Evolutionary conservation across 1,140 invertebrate genomes (phyloP).

Genomic region (Drosophila subpulchrella): DNA sequence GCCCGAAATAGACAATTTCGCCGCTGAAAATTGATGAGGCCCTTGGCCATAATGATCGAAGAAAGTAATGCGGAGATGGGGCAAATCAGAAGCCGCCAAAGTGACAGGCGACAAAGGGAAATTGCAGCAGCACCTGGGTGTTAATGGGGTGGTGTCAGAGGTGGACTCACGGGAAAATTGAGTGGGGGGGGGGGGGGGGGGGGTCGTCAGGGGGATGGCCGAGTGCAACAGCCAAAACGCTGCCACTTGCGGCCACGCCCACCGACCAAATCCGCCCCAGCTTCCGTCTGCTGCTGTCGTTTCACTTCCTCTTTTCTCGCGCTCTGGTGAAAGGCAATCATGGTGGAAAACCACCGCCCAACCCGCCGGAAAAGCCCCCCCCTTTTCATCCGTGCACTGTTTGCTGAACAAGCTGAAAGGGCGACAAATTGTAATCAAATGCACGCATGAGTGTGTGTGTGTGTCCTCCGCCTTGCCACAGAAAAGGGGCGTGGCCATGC

Average conservation of each 20-base stretch:
- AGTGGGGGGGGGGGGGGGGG: background rate
- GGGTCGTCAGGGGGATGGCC: background rate
- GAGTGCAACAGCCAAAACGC: constrained; percentile 12
- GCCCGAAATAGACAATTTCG: background rate
- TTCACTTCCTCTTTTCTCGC: constrained; percentile 21
- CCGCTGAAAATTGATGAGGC: constrained; percentile 4
- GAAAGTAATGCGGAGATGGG: constrained; percentile 7
- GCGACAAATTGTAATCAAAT: constrained; percentile 73
- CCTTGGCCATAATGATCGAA: constrained; percentile 20
- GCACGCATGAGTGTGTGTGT: constrained; percentile 38
- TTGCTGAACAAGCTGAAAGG: constrained; percentile 51
- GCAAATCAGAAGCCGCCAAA: constrained; percentile 12
- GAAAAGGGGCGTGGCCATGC: constrained; percentile 45
- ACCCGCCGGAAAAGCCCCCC: background rate
- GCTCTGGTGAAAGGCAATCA: constrained; percentile 60
- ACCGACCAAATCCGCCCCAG: constrained; percentile 22
- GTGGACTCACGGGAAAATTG: background rate
- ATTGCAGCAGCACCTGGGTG: constrained; percentile 22
- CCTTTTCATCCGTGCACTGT: constrained; percentile 31
- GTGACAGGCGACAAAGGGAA: constrained; percentile 42
- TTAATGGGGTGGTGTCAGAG: constrained; percentile 13
- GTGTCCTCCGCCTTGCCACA: background rate
- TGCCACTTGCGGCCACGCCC: constrained; percentile 18
- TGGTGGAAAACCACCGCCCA: constrained; percentile 6
- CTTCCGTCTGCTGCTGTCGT: constrained; percentile 42